Evolutionary conservation across 2,113 vertebrate species (phyloP).

Genomic region (Cephalopterus ornatus): DNA sequence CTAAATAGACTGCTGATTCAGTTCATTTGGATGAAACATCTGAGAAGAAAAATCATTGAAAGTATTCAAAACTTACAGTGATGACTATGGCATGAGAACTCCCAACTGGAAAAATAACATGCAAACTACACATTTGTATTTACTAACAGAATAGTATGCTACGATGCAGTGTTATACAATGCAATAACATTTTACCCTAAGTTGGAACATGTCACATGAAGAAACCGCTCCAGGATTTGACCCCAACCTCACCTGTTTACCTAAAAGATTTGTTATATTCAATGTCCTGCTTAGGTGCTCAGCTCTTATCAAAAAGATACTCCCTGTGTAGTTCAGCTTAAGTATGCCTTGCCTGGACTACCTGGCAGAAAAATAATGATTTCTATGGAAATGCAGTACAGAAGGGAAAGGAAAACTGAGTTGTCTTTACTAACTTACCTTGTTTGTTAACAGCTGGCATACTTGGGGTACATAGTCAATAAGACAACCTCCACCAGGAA

Average conservation of each 20-base stretch:
- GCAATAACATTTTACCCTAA: background rate
- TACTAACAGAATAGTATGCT: background rate
- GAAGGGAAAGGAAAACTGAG: background rate
- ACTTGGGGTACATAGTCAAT: slow-evolving; percentile 99
- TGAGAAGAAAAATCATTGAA: background rate
- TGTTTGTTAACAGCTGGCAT: slow-evolving; percentile 95
- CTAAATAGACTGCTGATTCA: background rate
- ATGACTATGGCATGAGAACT: background rate
- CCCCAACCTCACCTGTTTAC: background rate
- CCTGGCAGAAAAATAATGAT: background rate
- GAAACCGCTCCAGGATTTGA: background rate
- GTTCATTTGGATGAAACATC: background rate
- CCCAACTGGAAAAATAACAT: background rate
- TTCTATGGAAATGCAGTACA: background rate
- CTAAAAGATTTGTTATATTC: background rate
- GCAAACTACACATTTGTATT: background rate
- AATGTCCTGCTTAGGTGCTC: rapidly evolving
- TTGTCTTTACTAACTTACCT: slow-evolving; percentile 77
- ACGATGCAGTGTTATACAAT: background rate
- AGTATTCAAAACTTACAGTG: background rate
- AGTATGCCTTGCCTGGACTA: background rate
- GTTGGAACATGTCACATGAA: background rate
- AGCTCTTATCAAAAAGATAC: background rate
- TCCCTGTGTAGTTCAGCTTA: background rate
- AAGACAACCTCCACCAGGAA: slow-evolving; percentile 94